Conservation (phyloP, 2,113 vertebrate genomes). For the Prinia subflava region DNA sequence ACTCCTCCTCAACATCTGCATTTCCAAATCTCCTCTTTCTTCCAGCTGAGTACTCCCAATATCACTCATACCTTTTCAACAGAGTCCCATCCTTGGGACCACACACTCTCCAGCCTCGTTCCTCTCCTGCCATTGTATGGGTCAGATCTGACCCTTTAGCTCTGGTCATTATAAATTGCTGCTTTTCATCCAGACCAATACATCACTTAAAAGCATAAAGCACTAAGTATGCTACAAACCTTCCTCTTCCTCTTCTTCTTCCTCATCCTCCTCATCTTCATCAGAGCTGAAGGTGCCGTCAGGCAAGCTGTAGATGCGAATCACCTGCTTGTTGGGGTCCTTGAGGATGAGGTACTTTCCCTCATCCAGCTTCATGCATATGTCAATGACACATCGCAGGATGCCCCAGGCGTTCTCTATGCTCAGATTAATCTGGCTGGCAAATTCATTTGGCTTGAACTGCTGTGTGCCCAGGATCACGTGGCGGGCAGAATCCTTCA, state of each 20-base stretch:
- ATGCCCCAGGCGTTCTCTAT: constrained; percentile 99
- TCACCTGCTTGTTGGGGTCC: constrained; percentile 99
- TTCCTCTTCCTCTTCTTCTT: constrained; percentile 95
- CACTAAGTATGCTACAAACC: constrained; percentile 48
- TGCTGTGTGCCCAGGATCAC: constrained; percentile 97
- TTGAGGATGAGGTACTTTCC: constrained; percentile 99
- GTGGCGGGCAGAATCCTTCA: constrained; percentile 93
- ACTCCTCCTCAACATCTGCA: no score
- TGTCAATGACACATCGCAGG: constrained; percentile 95
- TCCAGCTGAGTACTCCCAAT: fast-evolving
- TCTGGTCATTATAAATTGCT: neutral
- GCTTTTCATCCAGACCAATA: neutral
- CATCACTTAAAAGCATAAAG: neutral
- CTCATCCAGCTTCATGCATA: constrained; percentile 98
- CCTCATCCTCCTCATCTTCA: constrained; percentile 96
- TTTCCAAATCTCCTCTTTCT: neutral
- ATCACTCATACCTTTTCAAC: neutral
- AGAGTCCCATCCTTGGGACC: fast-evolving
- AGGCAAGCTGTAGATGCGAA: constrained; percentile 94
- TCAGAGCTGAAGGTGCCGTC: constrained; percentile 98
- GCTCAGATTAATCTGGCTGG: constrained; percentile 99
- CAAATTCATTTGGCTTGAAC: constrained; percentile 98
- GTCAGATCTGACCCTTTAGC: neutral
- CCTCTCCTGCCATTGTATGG: neutral
- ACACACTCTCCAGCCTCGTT: fast-evolving